Base-by-base conservation (phyloP, 2,797 vertebrate genomes). In the Hephaestus fuliginosus region DNA sequence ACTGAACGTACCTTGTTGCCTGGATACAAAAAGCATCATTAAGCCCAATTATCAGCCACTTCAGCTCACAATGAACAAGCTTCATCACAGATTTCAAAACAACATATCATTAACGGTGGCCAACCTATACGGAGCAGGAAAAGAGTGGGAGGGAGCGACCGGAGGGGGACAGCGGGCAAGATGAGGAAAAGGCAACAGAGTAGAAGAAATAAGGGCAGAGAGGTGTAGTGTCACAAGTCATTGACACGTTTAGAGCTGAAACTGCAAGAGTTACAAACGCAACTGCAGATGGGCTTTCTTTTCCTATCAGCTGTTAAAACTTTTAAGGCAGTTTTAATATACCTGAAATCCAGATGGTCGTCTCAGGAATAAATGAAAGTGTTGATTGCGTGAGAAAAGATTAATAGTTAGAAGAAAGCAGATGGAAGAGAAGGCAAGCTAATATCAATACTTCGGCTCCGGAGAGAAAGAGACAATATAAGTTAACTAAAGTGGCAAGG, bases 11-110 rank as follows among this genome's bases (percentile, higher is more conserved):
- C 77, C 81, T 81, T 68, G 96, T 96, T 96, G 96, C 96, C 93
- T 94, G 91, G 96, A 94, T 94, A 96, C 96, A 96, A 94, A 96
- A 95, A 95, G 95, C 95, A 93, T 94, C 90, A 96, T 96, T 94
- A 95, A 82, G 86, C 81, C 83, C 89, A 94, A 95, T 95, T 95
- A 95, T 93, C 87, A 88, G 78, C 89, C 95, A 91, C 93, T 95
- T 93, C 84, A 92, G 87, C 67, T 82, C 76, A 88, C 86, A 93
- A 89, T 90, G 85, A 94, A 84, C 87, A 72, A 90, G 83, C 84
- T 77, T 91, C 83, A 87, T 90, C 89, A 86, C 91, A 84, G 83
- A 86, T 88, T 90, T 90, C 63, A 89, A 91, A 95, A 93, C 90
- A 92, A 92, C 74, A 58, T 84, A 90, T 90, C 85, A 94, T 79